These are phyloP conservation scores for Oreochromis spilurus DNA, from an alignment of 2,113 vertebrate genomes.

Conservation along the genomic window DNA sequence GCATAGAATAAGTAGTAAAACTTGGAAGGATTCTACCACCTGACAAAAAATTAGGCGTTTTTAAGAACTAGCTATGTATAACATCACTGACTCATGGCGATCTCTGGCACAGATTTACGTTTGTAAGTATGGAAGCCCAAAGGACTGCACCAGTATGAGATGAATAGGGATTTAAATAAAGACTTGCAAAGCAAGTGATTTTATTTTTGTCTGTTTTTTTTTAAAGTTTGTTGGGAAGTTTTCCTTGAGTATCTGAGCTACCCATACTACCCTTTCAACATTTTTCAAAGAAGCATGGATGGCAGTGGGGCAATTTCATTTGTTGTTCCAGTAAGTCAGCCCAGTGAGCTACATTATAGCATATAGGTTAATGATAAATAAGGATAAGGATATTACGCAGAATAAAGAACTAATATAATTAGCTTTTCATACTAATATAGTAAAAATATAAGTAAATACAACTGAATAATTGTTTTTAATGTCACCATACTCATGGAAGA, in stretches of 20 bases:
- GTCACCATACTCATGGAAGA: background rate
- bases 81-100: background rate
- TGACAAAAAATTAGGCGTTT: background rate
- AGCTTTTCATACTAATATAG: background rate
- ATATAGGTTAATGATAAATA: background rate
- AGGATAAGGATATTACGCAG: background rate
- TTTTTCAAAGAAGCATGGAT: background rate
- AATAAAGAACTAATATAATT: background rate
- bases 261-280: background rate
- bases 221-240: background rate
- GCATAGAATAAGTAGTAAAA: background rate
- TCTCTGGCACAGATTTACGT: background rate
- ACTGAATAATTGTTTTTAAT: background rate
- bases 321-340: background rate
- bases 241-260: background rate
- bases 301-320: background rate
- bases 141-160: no score
- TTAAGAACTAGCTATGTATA: background rate
- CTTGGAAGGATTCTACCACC: background rate
- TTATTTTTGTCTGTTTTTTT: background rate
- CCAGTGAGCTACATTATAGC: background rate
- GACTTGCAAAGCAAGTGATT: background rate
- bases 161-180: no score
- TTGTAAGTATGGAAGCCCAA: no score
- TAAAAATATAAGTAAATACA: background rate